Evolutionary conservation across 2,888 invertebrate species (phyloP).

Genomic region (Chaetoderma sp.): DNA sequence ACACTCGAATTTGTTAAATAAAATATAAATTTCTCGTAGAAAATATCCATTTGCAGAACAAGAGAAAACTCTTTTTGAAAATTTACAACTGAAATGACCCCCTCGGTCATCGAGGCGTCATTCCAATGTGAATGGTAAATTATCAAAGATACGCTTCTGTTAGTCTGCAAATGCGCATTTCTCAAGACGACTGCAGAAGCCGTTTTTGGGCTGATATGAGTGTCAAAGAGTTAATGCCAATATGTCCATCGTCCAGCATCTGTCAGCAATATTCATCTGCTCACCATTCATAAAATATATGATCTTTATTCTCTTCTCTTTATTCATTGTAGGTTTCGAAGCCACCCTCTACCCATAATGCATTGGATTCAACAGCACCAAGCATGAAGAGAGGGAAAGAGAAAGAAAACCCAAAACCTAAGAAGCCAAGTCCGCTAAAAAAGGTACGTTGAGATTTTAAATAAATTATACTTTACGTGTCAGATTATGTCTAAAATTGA

Average conservation of each 20-base stretch:
- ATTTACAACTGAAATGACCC: too few species aligned
- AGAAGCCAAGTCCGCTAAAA: conserved; percentile 71
- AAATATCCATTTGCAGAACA: too few species aligned
- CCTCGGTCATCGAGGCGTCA: too few species aligned
- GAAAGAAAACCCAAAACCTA: conserved; percentile 68
- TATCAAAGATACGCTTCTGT: too few species aligned
- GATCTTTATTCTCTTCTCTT: too few species aligned
- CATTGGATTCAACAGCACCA: conserved; percentile 67
- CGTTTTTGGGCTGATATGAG: not conserved
- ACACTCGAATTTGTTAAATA: too few species aligned
- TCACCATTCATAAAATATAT: not conserved
- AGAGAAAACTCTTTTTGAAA: too few species aligned
- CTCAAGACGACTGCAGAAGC: too few species aligned
- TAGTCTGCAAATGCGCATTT: too few species aligned
- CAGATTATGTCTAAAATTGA: not conserved
- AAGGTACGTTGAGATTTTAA: conserved; percentile 56
- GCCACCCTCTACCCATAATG: conserved; percentile 41
- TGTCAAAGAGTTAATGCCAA: not conserved
- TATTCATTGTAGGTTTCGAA: too few species aligned
- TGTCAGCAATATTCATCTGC: not conserved
- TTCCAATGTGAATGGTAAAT: too few species aligned
- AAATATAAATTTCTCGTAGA: too few species aligned
- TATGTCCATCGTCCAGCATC: not conserved
- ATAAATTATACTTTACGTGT: not conserved
- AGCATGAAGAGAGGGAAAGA: conserved; percentile 71